Conservation (phyloP, 2,797 vertebrate species). For the Tiaroga cobitis region DNA sequence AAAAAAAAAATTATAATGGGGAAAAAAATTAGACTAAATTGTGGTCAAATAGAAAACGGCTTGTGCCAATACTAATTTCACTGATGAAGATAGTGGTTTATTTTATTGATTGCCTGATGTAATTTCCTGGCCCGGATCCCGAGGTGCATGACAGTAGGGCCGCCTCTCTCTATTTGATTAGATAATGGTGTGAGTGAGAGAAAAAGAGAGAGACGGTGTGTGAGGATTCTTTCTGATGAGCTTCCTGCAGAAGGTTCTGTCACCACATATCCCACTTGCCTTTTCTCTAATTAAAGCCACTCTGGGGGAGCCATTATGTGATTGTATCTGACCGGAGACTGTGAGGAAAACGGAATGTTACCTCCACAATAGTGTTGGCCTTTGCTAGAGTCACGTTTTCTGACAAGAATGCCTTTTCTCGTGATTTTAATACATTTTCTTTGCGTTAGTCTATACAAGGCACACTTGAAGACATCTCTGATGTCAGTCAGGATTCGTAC, state of each 20-base stretch:
- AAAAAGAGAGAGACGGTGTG: neutral
- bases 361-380: conserved; percentile 25
- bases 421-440: neutral
- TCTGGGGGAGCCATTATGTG: conserved; percentile 54
- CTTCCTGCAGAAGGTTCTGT: conserved; percentile 41
- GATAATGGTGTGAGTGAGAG: conserved; percentile 48
- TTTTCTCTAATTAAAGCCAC: conserved; percentile 61
- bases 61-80: conserved; percentile 79
- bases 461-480: neutral
- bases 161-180: conserved; percentile 60
- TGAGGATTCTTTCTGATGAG: conserved; percentile 39
- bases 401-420: conserved; percentile 29
- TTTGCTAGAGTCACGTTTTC: conserved; percentile 12
- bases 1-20: conserved; percentile 67
- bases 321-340: conserved; percentile 49
- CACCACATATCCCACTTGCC: conserved; percentile 47
- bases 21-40: conserved; percentile 70
- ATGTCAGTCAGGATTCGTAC: neutral
- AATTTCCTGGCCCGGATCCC: conserved; percentile 57
- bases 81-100: conserved; percentile 74
- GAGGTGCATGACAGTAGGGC: conserved; percentile 44
- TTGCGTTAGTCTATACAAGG: neutral
- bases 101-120: conserved; percentile 74
- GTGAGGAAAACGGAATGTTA: conserved; percentile 38
- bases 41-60: conserved; percentile 74